Evolutionary conservation across 2,888 invertebrate genomes (phyloP).

Genomic region (Timema podura): DNA sequence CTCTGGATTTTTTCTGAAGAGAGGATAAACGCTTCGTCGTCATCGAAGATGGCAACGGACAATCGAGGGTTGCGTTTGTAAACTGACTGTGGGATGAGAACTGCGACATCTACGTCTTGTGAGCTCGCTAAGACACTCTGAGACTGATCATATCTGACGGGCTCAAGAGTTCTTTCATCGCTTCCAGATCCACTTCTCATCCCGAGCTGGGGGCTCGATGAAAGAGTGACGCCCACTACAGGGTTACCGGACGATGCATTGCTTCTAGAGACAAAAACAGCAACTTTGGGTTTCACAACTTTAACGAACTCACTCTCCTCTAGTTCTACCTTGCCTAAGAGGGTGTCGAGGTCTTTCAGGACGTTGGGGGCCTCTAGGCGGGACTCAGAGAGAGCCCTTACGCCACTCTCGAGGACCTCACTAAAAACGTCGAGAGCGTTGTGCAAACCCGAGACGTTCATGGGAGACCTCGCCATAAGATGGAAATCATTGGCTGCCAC

Average conservation of each 20-base stretch:
- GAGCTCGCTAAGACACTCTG: too few relatives aligned
- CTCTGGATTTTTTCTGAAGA: too few relatives aligned
- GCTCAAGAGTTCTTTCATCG: too few relatives aligned
- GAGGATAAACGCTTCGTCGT: slow-evolving; percentile 4
- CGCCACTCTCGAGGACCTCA: neutral
- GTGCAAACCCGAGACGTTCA: neutral
- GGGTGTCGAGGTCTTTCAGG: neutral
- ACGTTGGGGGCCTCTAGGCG: neutral
- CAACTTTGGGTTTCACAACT: neutral
- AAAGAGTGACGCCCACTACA: neutral
- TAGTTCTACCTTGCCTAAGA: slow-evolving; percentile 12
- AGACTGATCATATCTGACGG: too few relatives aligned
- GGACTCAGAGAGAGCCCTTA: neutral
- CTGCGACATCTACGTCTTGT: slow-evolving; percentile 5
- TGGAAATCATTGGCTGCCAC: too few relatives aligned
- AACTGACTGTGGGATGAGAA: neutral
- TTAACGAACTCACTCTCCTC: neutral
- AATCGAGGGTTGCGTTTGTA: neutral
- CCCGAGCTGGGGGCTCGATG: neutral
- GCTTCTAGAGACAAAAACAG: slow-evolving; percentile 12
- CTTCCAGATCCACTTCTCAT: too few relatives aligned
- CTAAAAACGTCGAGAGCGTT: neutral
- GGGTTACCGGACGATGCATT: neutral
- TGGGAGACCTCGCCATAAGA: too few relatives aligned
- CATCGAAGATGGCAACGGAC: slow-evolving; percentile 13